These are phyloP conservation scores for Charanyca ferruginea DNA, from an alignment of 2,888 invertebrate genomes.

Conservation along the genomic window DNA sequence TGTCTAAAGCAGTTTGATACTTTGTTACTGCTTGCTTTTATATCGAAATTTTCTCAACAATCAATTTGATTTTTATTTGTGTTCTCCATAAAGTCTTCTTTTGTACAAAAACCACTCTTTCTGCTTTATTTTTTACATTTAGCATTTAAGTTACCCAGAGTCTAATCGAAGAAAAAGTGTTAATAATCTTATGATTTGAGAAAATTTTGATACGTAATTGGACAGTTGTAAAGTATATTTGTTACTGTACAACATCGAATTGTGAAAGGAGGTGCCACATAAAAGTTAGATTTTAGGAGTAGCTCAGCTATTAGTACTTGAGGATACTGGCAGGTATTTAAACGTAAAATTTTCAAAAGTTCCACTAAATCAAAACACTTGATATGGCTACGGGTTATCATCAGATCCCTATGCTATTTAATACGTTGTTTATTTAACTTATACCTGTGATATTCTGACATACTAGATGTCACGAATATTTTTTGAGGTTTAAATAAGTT, in stretches of 20 bases:
- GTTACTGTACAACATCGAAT: constrained; percentile 76
- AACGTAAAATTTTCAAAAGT: neutral
- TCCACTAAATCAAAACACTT: too few species aligned
- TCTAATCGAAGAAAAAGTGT: neutral
- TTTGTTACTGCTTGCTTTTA: constrained; percentile 52
- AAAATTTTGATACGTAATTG: constrained; percentile 62
- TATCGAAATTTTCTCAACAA: constrained; percentile 55
- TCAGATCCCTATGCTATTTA: constrained; percentile 1
- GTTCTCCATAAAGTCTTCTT: too few species aligned
- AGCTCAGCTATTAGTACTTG: constrained; percentile 67
- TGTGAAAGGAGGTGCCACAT: constrained; percentile 76
- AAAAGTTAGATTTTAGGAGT: constrained; percentile 71
- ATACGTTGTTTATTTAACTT: neutral
- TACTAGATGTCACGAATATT: too few species aligned
- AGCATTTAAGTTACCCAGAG: neutral
- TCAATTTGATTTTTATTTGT: neutral
- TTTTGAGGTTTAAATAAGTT: too few species aligned
- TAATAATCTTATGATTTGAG: constrained; percentile 19
- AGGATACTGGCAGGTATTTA: constrained; percentile 61
- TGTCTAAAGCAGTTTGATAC: constrained; percentile 68
- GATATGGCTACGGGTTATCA: constrained; percentile 1
- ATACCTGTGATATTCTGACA: too few species aligned
- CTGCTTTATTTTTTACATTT: neutral
- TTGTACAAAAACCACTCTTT: neutral
- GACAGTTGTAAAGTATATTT: constrained; percentile 51